phyloP scores from a whole-genome alignment of 2,113 vertebrate genomes.

The Psammodynastes pulverulentus region DNA sequence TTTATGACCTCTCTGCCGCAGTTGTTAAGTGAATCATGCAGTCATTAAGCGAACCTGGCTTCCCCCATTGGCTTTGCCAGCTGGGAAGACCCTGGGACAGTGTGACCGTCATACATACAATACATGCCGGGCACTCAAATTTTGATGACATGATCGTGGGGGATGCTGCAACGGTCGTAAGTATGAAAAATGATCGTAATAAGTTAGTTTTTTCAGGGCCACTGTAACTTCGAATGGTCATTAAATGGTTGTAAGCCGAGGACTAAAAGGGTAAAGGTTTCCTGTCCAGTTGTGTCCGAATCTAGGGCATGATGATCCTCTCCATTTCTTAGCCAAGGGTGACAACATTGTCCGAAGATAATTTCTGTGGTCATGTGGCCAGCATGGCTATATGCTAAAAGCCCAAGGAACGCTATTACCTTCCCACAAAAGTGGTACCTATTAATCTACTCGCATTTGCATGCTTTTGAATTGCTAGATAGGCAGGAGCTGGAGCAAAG shows the following conservation, averaged over 20 bases:
- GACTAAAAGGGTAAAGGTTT: neutral
- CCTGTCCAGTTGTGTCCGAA: neutral
- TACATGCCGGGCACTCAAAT: neutral
- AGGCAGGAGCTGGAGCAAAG: neutral
- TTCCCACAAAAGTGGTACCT: neutral
- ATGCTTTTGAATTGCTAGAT: neutral
- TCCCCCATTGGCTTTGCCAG: neutral
- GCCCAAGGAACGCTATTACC: no score
- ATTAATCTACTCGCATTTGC: neutral
- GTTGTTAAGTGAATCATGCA: neutral
- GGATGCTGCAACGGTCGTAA: neutral
- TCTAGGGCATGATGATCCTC: neutral
- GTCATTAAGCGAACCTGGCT: neutral
- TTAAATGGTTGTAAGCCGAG: neutral
- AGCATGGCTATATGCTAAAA: neutral
- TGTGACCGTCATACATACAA: no score
- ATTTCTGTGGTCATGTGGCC: neutral
- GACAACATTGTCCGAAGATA: neutral
- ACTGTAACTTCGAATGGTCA: neutral
- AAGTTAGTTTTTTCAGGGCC: neutral
- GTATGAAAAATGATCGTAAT: neutral
- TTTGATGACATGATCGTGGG: neutral
- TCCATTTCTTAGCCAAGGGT: neutral
- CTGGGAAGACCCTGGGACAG: neutral
- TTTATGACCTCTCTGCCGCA: neutral